A percentile compares a stretch with the other conserved stretches of the same genome.
Conservation (phyloP, 2,113 vertebrate species). For the Chrysemys picta region DNA sequence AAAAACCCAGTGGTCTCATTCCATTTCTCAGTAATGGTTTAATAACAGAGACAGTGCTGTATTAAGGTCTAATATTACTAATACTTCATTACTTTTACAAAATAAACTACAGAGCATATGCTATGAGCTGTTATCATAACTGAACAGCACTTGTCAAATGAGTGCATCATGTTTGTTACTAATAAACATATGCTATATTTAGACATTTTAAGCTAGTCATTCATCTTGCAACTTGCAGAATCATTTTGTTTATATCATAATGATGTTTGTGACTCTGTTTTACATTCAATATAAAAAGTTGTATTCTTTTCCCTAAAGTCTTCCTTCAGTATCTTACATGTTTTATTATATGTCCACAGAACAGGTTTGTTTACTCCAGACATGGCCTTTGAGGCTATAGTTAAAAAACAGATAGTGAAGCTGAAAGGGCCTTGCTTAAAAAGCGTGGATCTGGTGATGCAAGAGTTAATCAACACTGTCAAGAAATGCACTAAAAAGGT, state of each 20-base stretch:
- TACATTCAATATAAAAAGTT: not conserved
- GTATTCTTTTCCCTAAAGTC: not conserved
- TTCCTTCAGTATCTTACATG: slow-evolving; percentile 13
- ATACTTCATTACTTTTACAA: not conserved
- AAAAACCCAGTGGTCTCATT: not conserved
- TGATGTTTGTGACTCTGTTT: not conserved
- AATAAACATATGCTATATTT: not conserved
- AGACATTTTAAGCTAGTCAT: not conserved
- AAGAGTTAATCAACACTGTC: slow-evolving; percentile 84
- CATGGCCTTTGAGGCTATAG: slow-evolving; percentile 86
- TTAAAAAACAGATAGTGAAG: slow-evolving; percentile 86
- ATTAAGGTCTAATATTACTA: not conserved
- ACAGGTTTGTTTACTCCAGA: slow-evolving; percentile 86
- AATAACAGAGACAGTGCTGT: not conserved
- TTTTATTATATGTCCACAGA: slow-evolving; percentile 69
- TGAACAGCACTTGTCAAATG: not conserved
- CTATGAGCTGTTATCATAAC: not conserved
- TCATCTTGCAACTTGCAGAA: not conserved
- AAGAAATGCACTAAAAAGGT: slow-evolving; percentile 86
- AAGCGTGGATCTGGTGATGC: slow-evolving; percentile 86
- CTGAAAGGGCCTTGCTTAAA: slow-evolving; percentile 85
- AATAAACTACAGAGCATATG: not conserved
- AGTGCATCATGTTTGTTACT: not conserved
- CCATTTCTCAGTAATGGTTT: not conserved
- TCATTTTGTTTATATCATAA: not conserved